These are phyloP conservation scores for Spicauda simplicius DNA, from an alignment of 2,888 invertebrate species.

Conservation along the genomic window DNA sequence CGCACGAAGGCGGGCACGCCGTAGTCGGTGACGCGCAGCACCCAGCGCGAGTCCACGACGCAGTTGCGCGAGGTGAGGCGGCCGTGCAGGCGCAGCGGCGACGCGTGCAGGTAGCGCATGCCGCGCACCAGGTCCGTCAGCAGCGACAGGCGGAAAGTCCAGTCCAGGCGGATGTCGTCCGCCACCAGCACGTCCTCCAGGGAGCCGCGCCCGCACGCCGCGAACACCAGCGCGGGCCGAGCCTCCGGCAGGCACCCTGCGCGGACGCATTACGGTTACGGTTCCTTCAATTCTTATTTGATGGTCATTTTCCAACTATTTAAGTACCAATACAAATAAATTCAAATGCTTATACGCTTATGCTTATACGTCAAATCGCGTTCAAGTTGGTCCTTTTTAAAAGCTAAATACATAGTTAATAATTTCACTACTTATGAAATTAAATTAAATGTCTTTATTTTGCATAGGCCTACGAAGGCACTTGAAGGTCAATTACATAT, in stretches of 20 bases:
- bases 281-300: too few species aligned
- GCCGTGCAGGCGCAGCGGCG: conserved; percentile 93
- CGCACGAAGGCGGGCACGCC: conserved; percentile 91
- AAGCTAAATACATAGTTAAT: too few species aligned
- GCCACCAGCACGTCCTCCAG: conserved; percentile 94
- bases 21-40: conserved; percentile 96
- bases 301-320: too few species aligned
- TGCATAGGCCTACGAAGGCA: too few species aligned
- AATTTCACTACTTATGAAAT: too few species aligned
- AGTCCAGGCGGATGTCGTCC: conserved; percentile 96
- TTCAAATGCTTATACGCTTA: too few species aligned
- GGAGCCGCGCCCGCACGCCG: conserved; percentile 95
- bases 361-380: too few species aligned
- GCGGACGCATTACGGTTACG: too few species aligned
- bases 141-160: conserved; percentile 97
- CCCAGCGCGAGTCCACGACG: conserved; percentile 98
- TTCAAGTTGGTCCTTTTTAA: too few species aligned
- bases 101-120: conserved; percentile 95
- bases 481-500: too few species aligned
- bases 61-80: conserved; percentile 95
- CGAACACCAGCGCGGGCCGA: conserved; percentile 93
- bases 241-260: conserved; percentile 91
- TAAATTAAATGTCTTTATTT: too few species aligned
- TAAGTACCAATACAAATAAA: too few species aligned
- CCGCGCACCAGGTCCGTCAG: conserved; percentile 97